These are phyloP conservation scores for Magallana ariakensis DNA, from an alignment of 1,140 invertebrate species.

Conservation along the genomic window DNA sequence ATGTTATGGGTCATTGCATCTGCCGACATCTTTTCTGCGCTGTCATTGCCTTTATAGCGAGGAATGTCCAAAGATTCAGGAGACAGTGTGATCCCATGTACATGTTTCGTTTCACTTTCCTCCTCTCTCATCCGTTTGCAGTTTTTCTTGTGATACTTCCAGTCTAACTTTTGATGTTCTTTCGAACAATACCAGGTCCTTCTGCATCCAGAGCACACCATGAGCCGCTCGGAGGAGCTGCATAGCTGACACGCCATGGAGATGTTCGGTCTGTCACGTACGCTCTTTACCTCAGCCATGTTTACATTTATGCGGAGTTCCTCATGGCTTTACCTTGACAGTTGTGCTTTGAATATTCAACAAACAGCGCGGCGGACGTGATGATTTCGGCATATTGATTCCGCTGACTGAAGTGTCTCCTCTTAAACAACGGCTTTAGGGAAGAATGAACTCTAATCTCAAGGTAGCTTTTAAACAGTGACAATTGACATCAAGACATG, in stretches of 20 bases:
- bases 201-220: constrained; percentile 87
- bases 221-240: constrained; percentile 84
- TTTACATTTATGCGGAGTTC: constrained; percentile 51
- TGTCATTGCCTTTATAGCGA: constrained; percentile 21
- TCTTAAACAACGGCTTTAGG: not conserved
- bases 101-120: constrained; percentile 7
- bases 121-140: constrained; percentile 64
- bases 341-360: not conserved
- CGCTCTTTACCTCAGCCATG: constrained; percentile 49
- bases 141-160: constrained; percentile 85
- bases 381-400: constrained; percentile 38
- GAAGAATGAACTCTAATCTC: constrained; percentile 11
- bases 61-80: not conserved
- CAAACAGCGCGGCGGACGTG: constrained; percentile 23
- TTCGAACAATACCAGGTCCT: constrained; percentile 88
- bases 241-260: constrained; percentile 80
- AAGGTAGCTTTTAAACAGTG: not conserved
- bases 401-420: constrained; percentile 21
- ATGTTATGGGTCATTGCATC: constrained; percentile 19
- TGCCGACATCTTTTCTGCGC: not conserved
- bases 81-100: constrained; percentile 32
- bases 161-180: constrained; percentile 88
- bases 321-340: constrained; percentile 36
- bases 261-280: constrained; percentile 70
- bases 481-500: constrained; percentile 11